phyloP scores from a whole-genome alignment of 2,888 invertebrate genomes.

The Dinocampus coccinellae region DNA sequence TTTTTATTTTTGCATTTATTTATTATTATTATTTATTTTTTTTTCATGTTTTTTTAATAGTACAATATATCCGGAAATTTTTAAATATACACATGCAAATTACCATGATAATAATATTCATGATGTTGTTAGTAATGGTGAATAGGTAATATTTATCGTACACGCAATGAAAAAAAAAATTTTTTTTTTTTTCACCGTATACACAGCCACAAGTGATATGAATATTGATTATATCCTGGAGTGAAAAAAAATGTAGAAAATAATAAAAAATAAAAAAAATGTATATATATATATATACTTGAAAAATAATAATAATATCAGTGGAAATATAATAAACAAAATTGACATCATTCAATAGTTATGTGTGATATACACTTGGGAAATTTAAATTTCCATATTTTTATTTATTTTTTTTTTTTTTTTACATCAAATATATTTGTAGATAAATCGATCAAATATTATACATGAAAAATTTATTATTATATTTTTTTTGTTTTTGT shows the following conservation, averaged over 20 bases:
- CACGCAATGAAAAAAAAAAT: constrained; percentile 29
- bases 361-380: too few species aligned
- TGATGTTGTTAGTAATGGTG: not conserved
- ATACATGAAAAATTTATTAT: too few species aligned
- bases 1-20: not conserved
- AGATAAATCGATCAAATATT: too few species aligned
- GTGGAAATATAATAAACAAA: too few species aligned
- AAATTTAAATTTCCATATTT: not conserved
- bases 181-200: constrained; percentile 10
- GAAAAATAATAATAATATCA: too few species aligned
- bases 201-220: not conserved
- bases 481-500: too few species aligned
- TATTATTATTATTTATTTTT: not conserved
- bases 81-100: not conserved
- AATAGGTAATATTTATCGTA: not conserved
- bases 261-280: constrained; percentile 7
- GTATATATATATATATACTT: too few species aligned
- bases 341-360: too few species aligned
- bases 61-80: too few species aligned
- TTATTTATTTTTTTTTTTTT: too few species aligned
- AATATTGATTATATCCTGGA: not conserved
- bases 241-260: not conserved
- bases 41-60: not conserved
- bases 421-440: not conserved
- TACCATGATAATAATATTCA: not conserved